Conservation (phyloP, 1,140 invertebrate species). For the Danaus plexippus region DNA sequence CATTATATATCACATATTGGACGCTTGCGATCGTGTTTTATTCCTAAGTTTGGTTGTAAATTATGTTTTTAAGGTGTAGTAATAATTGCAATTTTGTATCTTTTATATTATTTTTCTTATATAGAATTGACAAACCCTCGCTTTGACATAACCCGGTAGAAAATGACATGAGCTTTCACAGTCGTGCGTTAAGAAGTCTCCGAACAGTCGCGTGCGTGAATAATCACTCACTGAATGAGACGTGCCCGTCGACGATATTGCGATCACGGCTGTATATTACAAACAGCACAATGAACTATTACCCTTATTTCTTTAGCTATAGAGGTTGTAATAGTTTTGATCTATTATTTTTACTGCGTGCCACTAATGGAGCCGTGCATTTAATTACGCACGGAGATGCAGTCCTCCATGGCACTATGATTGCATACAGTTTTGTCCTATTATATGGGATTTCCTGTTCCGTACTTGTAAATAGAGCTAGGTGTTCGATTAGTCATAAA, state of each 20-base stretch:
- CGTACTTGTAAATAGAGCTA: slow-evolving; percentile 6
- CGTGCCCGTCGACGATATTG: slow-evolving; percentile 20
- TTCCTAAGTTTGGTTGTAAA: too few relatives aligned
- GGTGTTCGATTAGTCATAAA: too few relatives aligned
- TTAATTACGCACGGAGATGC: slow-evolving; percentile 21
- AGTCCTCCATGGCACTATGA: slow-evolving; percentile 19
- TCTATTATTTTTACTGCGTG: slow-evolving; percentile 3
- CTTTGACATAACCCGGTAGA: slow-evolving; percentile 6
- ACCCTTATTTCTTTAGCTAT: not conserved
- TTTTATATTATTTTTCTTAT: too few relatives aligned
- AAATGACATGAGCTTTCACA: slow-evolving; percentile 18
- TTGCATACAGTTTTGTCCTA: slow-evolving; percentile 19
- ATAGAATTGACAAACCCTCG: too few relatives aligned
- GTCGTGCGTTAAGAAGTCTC: slow-evolving; percentile 15
- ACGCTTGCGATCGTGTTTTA: too few relatives aligned
- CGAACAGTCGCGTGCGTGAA: slow-evolving; percentile 20
- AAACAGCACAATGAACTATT: slow-evolving; percentile 4
- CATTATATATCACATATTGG: too few relatives aligned
- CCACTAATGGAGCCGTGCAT: slow-evolving; percentile 16
- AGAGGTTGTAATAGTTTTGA: slow-evolving; percentile 1
- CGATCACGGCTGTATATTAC: slow-evolving; percentile 13
- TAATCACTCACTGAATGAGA: slow-evolving; percentile 18
- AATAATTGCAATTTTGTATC: too few relatives aligned
- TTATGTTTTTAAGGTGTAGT: too few relatives aligned
- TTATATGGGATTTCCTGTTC: slow-evolving; percentile 16